Percentiles rank a stretch among this genome's conserved stretches.
Conservation (phyloP, 2,888 invertebrate genomes). For the Conops quadrifasciatus region DNA sequence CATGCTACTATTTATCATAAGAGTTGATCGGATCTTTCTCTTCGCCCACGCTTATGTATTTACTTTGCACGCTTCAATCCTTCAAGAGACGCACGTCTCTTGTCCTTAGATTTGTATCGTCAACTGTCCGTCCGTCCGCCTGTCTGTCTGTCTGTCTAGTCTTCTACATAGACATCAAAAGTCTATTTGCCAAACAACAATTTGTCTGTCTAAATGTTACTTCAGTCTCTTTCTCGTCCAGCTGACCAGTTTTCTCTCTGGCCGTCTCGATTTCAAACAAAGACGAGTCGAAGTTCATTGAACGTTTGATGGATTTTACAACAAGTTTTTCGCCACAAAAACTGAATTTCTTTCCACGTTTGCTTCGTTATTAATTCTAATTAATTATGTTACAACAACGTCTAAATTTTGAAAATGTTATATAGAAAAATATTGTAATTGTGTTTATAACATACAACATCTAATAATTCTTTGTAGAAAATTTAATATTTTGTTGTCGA, state of each 20-base stretch:
- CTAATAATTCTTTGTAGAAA: too few relatives aligned
- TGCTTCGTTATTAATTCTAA: neutral
- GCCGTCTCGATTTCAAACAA: neutral
- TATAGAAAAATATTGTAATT: too few relatives aligned
- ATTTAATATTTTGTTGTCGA: too few relatives aligned
- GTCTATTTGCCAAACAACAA: neutral
- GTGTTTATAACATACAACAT: too few relatives aligned
- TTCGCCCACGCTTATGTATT: too few relatives aligned
- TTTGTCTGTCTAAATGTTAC: neutral
- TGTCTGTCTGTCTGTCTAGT: constrained; percentile 14
- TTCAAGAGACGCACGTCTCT: too few relatives aligned
- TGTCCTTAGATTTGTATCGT: too few relatives aligned
- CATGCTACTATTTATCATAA: too few relatives aligned
- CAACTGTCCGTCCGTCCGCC: neutral
- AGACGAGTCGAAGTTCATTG: constrained; percentile 37
- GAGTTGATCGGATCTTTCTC: too few relatives aligned
- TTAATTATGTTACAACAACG: too few relatives aligned
- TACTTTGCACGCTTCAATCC: too few relatives aligned
- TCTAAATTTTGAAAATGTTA: too few relatives aligned
- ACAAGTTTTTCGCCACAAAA: constrained; percentile 27
- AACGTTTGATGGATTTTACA: constrained; percentile 39
- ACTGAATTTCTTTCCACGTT: neutral
- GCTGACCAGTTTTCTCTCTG: neutral
- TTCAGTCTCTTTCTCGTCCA: neutral
- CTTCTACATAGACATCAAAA: neutral